Evolutionary conservation across 1,140 invertebrate species (phyloP).

Genomic region (Andrena cerasifolii): DNA sequence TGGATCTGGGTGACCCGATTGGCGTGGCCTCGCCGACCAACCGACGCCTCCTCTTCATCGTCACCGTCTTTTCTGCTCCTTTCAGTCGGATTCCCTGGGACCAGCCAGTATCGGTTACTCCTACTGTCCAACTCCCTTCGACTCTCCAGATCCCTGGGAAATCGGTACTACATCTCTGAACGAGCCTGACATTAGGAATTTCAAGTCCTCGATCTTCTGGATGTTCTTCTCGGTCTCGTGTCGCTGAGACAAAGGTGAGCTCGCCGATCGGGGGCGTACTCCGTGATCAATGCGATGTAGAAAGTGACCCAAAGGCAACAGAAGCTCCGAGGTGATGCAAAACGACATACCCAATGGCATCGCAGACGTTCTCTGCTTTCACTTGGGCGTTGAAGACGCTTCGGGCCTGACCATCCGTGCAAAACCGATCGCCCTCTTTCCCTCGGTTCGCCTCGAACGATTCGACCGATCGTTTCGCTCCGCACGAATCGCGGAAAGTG

Average conservation of each 20-base stretch:
- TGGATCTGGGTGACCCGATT: slow-evolving; percentile 81
- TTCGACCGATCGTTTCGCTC: slow-evolving; percentile 25
- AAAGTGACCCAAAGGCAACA: slow-evolving; percentile 34
- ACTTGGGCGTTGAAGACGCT: slow-evolving; percentile 32
- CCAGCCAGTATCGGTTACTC: too few relatives aligned
- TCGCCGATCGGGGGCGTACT: neutral
- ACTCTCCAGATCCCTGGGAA: too few relatives aligned
- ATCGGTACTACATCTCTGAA: too few relatives aligned
- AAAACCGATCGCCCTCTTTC: slow-evolving; percentile 49
- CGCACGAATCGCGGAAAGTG: slow-evolving; percentile 63
- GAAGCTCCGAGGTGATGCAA: slow-evolving; percentile 12
- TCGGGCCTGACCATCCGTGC: slow-evolving; percentile 54
- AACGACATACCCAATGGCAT: slow-evolving; percentile 16
- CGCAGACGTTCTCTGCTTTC: slow-evolving; percentile 49
- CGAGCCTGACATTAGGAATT: too few relatives aligned
- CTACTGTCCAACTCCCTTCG: too few relatives aligned
- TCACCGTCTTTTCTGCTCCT: slow-evolving; percentile 3
- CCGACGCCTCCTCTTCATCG: slow-evolving; percentile 34
- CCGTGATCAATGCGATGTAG: slow-evolving; percentile 34
- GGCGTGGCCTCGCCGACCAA: slow-evolving; percentile 53
- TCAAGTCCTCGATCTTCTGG: too few relatives aligned
- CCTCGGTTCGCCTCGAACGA: slow-evolving; percentile 47
- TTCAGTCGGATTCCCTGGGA: neutral
- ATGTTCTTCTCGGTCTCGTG: slow-evolving; percentile 1
- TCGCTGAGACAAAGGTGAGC: neutral